phyloP scores from a whole-genome alignment of 2,113 vertebrate genomes.

The Tachysurus vachellii region DNA sequence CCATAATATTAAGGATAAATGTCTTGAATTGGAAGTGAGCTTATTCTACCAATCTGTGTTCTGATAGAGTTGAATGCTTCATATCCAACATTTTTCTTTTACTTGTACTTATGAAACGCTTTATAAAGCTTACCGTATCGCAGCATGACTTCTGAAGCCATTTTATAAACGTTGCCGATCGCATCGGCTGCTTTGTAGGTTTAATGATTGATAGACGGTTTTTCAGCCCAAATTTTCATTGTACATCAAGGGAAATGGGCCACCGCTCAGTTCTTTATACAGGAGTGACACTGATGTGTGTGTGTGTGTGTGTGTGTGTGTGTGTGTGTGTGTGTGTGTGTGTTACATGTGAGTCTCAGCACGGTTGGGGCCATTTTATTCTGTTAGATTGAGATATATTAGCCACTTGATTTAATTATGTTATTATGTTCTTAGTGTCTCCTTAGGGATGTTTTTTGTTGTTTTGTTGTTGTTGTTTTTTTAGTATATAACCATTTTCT shows the following conservation, averaged over 20 bases:
- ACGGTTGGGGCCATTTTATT: not conserved
- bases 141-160: not conserved
- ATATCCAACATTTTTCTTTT: not conserved
- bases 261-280: not conserved
- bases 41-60: not conserved
- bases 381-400: not conserved
- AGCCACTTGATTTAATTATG: not conserved
- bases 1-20: not conserved
- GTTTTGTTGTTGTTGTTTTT: not conserved
- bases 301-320: not conserved
- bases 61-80: not conserved
- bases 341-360: not conserved
- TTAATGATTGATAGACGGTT: not conserved
- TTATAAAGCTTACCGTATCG: not conserved
- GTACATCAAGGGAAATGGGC: not conserved
- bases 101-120: not conserved
- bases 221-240: not conserved
- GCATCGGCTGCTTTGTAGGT: not conserved
- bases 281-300: not conserved
- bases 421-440: not conserved
- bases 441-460: not conserved
- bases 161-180: not conserved
- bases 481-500: not conserved
- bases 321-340: not conserved
- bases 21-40: not conserved